phyloP scores from a whole-genome alignment of 2,113 vertebrate genomes.

The Dendrocopos noguchii region DNA sequence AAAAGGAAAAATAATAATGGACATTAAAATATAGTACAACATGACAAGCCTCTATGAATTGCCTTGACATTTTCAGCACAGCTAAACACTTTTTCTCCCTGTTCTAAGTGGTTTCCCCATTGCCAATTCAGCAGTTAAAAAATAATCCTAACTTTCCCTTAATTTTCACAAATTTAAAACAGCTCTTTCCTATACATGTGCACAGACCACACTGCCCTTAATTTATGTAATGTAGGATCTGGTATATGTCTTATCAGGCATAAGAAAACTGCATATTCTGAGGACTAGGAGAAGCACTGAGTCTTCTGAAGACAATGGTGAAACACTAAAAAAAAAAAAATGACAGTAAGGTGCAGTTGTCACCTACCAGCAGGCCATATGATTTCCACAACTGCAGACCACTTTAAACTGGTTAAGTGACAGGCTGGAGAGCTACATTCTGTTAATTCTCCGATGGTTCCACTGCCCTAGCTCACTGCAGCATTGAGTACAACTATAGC shows the following conservation, averaged over 20 bases:
- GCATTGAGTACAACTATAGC: background rate
- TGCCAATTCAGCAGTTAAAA: background rate
- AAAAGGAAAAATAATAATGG: background rate
- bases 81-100: background rate
- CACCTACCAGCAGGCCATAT: background rate
- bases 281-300: background rate
- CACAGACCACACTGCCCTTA: background rate
- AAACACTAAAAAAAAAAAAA: background rate
- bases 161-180: background rate
- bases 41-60: background rate
- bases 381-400: background rate
- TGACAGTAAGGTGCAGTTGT: background rate
- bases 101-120: background rate
- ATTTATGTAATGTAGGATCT: background rate
- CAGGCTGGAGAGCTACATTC: background rate
- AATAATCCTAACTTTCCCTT: background rate
- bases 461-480: background rate
- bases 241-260: background rate
- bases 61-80: background rate
- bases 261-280: background rate
- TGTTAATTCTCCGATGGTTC: background rate
- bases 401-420: background rate
- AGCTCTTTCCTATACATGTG: background rate
- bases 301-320: background rate
- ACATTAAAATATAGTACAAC: background rate